These are phyloP conservation scores for Cheilinus undulatus DNA, from an alignment of 2,113 vertebrate species.

Conservation along the genomic window DNA sequence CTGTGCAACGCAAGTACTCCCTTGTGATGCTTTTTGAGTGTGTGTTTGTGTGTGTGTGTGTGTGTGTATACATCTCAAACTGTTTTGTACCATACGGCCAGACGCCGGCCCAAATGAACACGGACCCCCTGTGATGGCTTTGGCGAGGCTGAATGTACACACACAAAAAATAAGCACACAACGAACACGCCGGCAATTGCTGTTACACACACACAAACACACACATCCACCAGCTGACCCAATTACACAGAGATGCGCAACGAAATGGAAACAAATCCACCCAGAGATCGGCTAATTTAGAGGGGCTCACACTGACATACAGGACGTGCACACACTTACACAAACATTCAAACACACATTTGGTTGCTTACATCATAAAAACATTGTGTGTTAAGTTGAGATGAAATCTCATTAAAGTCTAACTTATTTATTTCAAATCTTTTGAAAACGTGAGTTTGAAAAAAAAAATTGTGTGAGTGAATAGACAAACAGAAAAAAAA, in stretches of 20 bases:
- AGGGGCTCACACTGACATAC: constrained; percentile 56
- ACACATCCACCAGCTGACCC: constrained; percentile 77
- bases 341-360: background rate
- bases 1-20: constrained; percentile 61
- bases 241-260: constrained; percentile 82
- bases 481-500: too few relatives aligned
- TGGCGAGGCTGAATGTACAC: constrained; percentile 75
- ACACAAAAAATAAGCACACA: constrained; percentile 54
- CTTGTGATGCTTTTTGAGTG: constrained; percentile 53
- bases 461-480: background rate
- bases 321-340: constrained; percentile 21
- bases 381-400: background rate
- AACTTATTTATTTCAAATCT: background rate
- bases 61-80: constrained; percentile 60
- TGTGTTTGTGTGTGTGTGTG: constrained; percentile 22
- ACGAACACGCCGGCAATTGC: constrained; percentile 51
- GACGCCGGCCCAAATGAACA: constrained; percentile 81
- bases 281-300: constrained; percentile 79
- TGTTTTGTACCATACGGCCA: constrained; percentile 79
- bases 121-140: constrained; percentile 78
- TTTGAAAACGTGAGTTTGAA: background rate
- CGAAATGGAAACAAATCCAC: constrained; percentile 81
- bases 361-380: constrained; percentile 13
- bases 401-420: constrained; percentile 14
- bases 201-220: constrained; percentile 40